phyloP scores from a whole-genome alignment of 2,888 invertebrate genomes.

The Helleia helle region DNA sequence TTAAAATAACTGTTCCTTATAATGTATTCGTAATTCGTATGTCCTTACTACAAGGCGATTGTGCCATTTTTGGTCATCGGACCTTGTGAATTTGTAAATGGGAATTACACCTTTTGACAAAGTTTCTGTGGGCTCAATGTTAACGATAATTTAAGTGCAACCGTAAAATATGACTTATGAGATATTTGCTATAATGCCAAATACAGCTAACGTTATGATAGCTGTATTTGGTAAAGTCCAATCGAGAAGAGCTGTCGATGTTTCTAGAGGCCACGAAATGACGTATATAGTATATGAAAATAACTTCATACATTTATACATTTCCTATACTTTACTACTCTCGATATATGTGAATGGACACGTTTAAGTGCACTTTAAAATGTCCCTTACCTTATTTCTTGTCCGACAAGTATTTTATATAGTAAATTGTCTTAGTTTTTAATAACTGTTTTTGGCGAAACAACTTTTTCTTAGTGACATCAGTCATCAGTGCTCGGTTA shows the following conservation, averaged over 20 bases:
- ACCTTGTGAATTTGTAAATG: conserved; percentile 28
- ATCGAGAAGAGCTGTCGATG: no score
- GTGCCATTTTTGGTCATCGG: conserved; percentile 37
- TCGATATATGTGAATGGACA: no score
- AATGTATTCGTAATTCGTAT: neutral
- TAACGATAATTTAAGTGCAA: conserved; percentile 7
- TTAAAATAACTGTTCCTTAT: neutral
- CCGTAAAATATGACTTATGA: no score
- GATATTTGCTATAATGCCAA: no score
- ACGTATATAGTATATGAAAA: no score
- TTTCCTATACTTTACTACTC: no score
- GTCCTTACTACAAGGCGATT: conserved; percentile 22
- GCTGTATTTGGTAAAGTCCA: no score
- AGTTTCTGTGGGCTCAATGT: conserved; percentile 21
- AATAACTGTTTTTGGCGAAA: neutral
- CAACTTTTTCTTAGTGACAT: neutral
- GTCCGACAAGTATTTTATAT: neutral
- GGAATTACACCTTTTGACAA: conserved; percentile 15
- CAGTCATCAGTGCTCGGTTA: neutral
- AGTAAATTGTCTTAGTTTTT: neutral
- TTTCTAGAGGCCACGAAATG: no score
- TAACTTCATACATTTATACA: no score
- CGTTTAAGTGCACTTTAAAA: no score
- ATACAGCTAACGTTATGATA: no score
- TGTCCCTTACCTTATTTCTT: neutral